phyloP scores from a whole-genome alignment of 2,888 invertebrate genomes.

The Cephus rjabovi region DNA sequence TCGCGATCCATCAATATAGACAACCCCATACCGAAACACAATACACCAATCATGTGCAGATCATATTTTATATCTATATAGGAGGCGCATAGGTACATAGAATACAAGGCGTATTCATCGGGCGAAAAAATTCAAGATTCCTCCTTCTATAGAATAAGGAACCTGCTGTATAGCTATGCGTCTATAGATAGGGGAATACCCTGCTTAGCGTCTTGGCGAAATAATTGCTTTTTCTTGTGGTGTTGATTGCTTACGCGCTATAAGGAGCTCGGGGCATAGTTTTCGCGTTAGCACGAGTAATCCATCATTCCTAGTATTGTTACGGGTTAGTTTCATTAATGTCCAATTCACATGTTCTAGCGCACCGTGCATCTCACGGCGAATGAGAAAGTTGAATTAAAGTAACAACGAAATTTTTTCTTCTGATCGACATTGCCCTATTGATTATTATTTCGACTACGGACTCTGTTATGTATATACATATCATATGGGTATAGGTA shows the following conservation, averaged over 20 bases:
- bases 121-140: slow-evolving; percentile 18
- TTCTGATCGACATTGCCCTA: background rate
- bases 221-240: slow-evolving; percentile 33
- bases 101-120: slow-evolving; percentile 9
- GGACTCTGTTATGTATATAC: background rate
- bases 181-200: slow-evolving; percentile 18
- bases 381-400: background rate
- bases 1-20: slow-evolving; percentile 35
- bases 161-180: slow-evolving; percentile 8
- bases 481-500: background rate
- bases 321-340: slow-evolving; percentile 18
- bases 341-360: slow-evolving; percentile 20
- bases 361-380: background rate
- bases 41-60: slow-evolving; percentile 40
- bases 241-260: slow-evolving; percentile 29
- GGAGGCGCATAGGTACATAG: background rate
- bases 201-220: slow-evolving; percentile 19
- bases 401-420: background rate
- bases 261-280: slow-evolving; percentile 28
- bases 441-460: background rate
- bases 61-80: slow-evolving; percentile 39
- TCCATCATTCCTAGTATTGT: slow-evolving; percentile 26
- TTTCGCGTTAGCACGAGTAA: slow-evolving; percentile 31
- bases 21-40: slow-evolving; percentile 32
- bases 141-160: slow-evolving; percentile 13